Conservation (phyloP, 92 coral and sea anemone genomes). For the Desmophyllum pertusum region DNA sequence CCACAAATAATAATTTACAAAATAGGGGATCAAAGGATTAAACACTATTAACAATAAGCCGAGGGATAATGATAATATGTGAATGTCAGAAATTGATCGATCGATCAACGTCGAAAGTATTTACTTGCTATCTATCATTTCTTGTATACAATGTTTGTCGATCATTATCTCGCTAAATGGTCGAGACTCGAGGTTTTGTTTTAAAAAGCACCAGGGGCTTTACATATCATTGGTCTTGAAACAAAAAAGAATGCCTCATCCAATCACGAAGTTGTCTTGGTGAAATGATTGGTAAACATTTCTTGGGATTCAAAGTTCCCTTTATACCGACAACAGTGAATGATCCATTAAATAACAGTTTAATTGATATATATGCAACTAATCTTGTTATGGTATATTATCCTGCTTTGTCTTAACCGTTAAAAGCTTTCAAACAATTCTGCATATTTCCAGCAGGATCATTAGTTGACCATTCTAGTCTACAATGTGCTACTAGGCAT, state of each 20-base stretch:
- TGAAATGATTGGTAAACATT: not conserved
- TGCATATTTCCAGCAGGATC: not conserved
- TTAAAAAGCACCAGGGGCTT: not conserved
- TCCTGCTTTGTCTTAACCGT: not conserved
- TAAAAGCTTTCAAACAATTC: not conserved
- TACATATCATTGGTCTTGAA: not conserved
- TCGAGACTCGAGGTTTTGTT: not conserved
- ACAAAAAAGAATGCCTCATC: not conserved
- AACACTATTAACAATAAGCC: not conserved
- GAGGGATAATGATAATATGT: not conserved
- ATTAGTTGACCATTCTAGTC: not conserved
- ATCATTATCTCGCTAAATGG: not conserved
- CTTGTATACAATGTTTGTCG: conserved; percentile 1
- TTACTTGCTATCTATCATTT: not conserved
- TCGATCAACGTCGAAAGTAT: not conserved
- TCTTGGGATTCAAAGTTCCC: not conserved
- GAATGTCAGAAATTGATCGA: not conserved
- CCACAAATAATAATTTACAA: not conserved
- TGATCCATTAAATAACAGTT: not conserved
- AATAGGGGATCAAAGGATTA: not conserved
- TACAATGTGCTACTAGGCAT: not conserved
- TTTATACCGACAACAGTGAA: not conserved
- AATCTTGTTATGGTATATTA: conserved; percentile 18
- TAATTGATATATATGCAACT: not conserved
- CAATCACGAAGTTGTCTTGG: not conserved